Percentiles rank a stretch among this genome's conserved stretches.
phyloP scores from a whole-genome alignment of 2,888 invertebrate species.

The Brachyptera risi region DNA sequence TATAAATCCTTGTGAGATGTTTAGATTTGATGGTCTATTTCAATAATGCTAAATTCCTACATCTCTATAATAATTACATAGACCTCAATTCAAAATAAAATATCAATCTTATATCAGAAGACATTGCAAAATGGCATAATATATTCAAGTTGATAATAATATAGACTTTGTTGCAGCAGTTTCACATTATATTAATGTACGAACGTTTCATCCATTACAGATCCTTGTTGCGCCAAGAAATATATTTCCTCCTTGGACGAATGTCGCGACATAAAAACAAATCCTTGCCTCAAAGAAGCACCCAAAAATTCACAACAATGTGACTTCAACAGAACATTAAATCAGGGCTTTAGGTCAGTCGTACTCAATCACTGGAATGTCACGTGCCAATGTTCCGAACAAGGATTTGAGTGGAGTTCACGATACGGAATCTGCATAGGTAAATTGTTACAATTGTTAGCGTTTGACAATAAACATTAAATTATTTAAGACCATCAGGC shows the following conservation, averaged over 20 bases:
- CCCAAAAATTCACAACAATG: conserved; percentile 24
- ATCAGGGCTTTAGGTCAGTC: conserved; percentile 49
- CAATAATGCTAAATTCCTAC: too few species aligned
- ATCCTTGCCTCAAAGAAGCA: conserved; percentile 53
- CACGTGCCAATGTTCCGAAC: conserved; percentile 51
- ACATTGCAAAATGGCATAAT: too few species aligned
- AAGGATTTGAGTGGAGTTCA: conserved; percentile 56
- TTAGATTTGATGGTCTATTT: too few species aligned
- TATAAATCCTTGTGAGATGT: too few species aligned
- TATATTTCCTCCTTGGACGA: conserved; percentile 44
- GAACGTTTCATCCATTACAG: conserved; percentile 21
- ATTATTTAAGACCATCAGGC: too few species aligned
- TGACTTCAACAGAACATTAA: conserved; percentile 38
- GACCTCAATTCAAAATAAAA: too few species aligned
- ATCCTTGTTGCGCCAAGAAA: conserved; percentile 57
- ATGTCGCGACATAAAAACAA: conserved; percentile 47
- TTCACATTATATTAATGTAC: too few species aligned
- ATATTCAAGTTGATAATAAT: too few species aligned
- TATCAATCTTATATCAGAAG: too few species aligned
- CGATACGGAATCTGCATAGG: conserved; percentile 58
- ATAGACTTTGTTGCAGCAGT: too few species aligned
- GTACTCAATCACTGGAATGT: conserved; percentile 58
- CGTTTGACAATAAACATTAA: too few species aligned
- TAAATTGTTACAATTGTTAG: background rate
- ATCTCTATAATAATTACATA: too few species aligned